A percentile compares a stretch with the other conserved stretches of the same genome.
These are phyloP conservation scores for Pandemis heparana DNA, from an alignment of 2,888 invertebrate species.

Conservation along the genomic window DNA sequence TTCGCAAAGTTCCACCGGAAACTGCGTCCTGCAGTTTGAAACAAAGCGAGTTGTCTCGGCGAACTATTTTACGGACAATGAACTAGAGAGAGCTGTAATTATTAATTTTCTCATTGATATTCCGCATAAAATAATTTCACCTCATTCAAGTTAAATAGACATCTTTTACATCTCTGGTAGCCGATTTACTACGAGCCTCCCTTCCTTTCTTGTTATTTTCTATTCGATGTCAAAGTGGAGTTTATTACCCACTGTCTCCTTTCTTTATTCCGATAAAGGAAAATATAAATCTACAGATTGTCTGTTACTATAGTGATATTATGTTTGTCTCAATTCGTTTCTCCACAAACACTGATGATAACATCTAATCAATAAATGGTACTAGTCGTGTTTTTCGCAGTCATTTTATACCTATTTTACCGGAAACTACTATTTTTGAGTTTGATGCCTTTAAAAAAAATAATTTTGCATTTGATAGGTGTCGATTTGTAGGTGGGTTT, in stretches of 20 bases:
- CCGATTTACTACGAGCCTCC: slow-evolving; percentile 10
- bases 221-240: slow-evolving; percentile 13
- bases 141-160: slow-evolving; percentile 27
- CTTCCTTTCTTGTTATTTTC: slow-evolving; percentile 22
- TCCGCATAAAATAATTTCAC: slow-evolving; percentile 43
- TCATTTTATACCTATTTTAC: neutral
- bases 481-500: no score
- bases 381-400: neutral
- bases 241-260: slow-evolving; percentile 12
- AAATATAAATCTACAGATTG: slow-evolving; percentile 12
- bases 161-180: slow-evolving; percentile 14
- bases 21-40: slow-evolving; percentile 68
- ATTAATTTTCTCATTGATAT: slow-evolving; percentile 59
- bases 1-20: slow-evolving; percentile 73
- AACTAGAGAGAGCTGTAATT: slow-evolving; percentile 62
- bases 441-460: neutral
- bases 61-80: slow-evolving; percentile 75
- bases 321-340: slow-evolving; percentile 10
- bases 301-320: slow-evolving; percentile 2
- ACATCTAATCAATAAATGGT: slow-evolving; percentile 5
- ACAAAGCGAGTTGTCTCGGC: slow-evolving; percentile 69
- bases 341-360: slow-evolving; percentile 5
- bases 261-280: slow-evolving; percentile 22
- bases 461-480: no score
- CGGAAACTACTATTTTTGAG: neutral